Conservation (phyloP, 1,140 invertebrate species). For the Drosophila arizonae region DNA sequence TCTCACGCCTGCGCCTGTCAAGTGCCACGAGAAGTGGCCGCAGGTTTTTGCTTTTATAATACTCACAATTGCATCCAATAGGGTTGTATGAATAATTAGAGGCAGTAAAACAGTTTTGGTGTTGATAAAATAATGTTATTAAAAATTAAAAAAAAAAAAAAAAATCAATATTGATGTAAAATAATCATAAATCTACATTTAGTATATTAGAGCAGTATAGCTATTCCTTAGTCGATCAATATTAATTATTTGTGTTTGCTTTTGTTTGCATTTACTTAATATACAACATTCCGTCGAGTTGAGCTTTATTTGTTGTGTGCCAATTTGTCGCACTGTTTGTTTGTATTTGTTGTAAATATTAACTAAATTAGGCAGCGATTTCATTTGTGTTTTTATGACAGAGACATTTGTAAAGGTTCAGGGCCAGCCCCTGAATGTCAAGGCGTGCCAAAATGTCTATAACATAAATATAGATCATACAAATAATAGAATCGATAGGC, state of each 20-base stretch:
- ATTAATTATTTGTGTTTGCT: not conserved
- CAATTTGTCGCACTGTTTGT: conserved; percentile 66
- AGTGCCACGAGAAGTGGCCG: conserved; percentile 18
- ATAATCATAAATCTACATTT: too few species aligned
- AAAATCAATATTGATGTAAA: too few species aligned
- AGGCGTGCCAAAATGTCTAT: conserved; percentile 3
- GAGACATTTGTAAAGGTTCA: conserved; percentile 5
- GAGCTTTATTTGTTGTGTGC: conserved; percentile 65
- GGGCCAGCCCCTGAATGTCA: conserved; percentile 26
- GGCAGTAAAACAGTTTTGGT: too few species aligned
- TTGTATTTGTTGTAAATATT: conserved; percentile 71
- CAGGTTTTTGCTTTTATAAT: conserved; percentile 29
- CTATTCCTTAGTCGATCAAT: conserved; percentile 14
- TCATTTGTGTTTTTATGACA: conserved; percentile 23
- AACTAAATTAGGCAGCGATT: conserved; percentile 72
- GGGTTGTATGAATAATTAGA: not conserved
- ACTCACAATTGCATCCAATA: conserved; percentile 1
- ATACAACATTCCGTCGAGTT: conserved; percentile 39
- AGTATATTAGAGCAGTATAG: not conserved
- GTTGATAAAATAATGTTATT: too few species aligned
- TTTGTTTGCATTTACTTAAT: conserved; percentile 38
- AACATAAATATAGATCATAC: conserved; percentile 20
- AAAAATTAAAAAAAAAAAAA: too few species aligned
- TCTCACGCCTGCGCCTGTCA: not conserved
- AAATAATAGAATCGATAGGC: conserved; percentile 24